These are phyloP conservation scores for Chrysogorgia sp. DNA, from an alignment of 92 coral and sea anemone species.

Conservation along the genomic window DNA sequence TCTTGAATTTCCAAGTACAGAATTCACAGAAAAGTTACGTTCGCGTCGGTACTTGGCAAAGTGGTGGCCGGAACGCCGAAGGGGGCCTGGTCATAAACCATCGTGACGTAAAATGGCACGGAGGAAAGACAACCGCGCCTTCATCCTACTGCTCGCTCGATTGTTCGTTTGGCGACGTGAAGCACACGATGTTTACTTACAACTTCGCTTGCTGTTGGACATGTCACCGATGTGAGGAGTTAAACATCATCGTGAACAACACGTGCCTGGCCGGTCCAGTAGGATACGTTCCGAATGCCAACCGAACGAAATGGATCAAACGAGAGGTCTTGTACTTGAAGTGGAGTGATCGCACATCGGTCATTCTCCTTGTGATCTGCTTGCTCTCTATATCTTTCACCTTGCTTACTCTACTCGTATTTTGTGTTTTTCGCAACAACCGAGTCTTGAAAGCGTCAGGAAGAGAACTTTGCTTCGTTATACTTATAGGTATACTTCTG, in stretches of 20 bases:
- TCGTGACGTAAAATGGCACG: slow-evolving; percentile 1
- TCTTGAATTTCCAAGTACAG: slow-evolving; percentile 44
- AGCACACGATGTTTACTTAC: not conserved
- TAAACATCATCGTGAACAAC: slow-evolving; percentile 45
- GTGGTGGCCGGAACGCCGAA: not conserved
- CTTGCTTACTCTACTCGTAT: not conserved
- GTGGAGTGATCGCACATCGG: not conserved
- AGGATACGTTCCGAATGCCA: slow-evolving; percentile 30
- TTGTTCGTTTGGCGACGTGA: slow-evolving; percentile 29
- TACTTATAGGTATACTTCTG: slow-evolving; percentile 65
- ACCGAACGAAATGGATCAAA: slow-evolving; percentile 23
- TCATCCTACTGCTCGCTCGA: slow-evolving; percentile 41
- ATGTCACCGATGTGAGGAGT: slow-evolving; percentile 22
- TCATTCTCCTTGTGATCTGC: not conserved
- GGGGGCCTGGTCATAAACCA: not conserved
- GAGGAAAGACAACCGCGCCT: slow-evolving; percentile 12
- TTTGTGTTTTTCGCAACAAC: slow-evolving; percentile 13
- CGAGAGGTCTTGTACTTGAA: slow-evolving; percentile 13
- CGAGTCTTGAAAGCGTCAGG: slow-evolving; percentile 78
- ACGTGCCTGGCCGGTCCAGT: slow-evolving; percentile 37
- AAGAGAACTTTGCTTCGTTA: slow-evolving; percentile 66
- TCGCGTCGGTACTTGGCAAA: not conserved
- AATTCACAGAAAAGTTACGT: not conserved
- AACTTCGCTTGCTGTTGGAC: slow-evolving; percentile 51
- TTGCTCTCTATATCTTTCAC: not conserved